Evolutionary conservation across 2,888 invertebrate genomes (phyloP).

Genomic region (Cyrtodaria siliqua): DNA sequence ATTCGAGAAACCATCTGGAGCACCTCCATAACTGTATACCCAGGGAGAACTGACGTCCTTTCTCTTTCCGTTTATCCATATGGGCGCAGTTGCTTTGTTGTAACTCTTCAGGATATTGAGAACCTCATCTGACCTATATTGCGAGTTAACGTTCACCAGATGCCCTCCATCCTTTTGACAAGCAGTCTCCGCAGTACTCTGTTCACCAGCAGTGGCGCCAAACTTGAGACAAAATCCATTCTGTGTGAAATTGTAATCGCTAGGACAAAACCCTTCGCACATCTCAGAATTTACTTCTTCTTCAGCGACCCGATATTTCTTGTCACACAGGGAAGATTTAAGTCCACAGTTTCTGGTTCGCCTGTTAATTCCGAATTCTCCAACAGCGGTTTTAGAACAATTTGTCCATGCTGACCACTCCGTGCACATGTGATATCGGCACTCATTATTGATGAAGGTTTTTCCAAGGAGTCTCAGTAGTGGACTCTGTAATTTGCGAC

Average conservation of each 20-base stretch:
- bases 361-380: not conserved
- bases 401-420: not conserved
- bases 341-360: not conserved
- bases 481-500: not conserved
- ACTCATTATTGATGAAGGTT: not conserved
- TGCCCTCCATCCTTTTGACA: slow-evolving; percentile 20
- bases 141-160: slow-evolving; percentile 17
- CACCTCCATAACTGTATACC: slow-evolving; percentile 2
- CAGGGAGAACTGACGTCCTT: slow-evolving; percentile 13
- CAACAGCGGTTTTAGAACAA: not conserved
- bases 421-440: not conserved
- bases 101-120: not conserved
- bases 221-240: slow-evolving; percentile 18
- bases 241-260: slow-evolving; percentile 6
- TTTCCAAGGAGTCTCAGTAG: not conserved
- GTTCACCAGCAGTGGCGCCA: not conserved
- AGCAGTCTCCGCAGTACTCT: not conserved
- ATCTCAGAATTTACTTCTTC: not conserved
- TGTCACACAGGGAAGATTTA: not conserved
- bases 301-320: not conserved
- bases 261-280: slow-evolving; percentile 23
- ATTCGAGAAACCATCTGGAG: not conserved
- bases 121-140: slow-evolving; percentile 4
- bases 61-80: slow-evolving; percentile 12
- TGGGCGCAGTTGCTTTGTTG: not conserved